Evolutionary conservation across 2,888 invertebrate genomes (phyloP).

Genomic region (Tiliacea citrago): DNA sequence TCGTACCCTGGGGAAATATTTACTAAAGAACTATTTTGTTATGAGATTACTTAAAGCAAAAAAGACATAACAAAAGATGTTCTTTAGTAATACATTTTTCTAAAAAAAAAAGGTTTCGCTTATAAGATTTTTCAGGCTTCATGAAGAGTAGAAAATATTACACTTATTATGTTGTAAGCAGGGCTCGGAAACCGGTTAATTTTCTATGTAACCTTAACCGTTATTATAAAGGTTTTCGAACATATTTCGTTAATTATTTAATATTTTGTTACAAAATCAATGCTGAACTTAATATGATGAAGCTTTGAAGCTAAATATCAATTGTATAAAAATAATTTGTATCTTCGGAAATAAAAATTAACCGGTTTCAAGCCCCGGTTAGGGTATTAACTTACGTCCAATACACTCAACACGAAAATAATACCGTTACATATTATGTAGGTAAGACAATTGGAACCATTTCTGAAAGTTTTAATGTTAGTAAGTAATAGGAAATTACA

Average conservation of each 20-base stretch:
- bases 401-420: not conserved
- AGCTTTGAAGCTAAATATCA: no score
- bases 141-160: not conserved
- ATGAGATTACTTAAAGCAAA: not conserved
- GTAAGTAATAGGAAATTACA: not conserved
- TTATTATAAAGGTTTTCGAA: no score
- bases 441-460: not conserved
- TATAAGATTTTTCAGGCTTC: not conserved
- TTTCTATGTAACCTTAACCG: no score
- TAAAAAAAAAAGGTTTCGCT: not conserved
- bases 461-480: not conserved
- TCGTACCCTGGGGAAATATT: not conserved
- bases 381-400: not conserved
- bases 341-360: no score
- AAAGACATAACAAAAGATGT: not conserved
- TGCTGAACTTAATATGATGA: no score
- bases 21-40: conserved; percentile 6
- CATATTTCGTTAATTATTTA: no score
- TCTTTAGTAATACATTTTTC: not conserved
- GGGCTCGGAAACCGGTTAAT: no score
- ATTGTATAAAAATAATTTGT: no score
- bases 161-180: not conserved
- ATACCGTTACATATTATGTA: not conserved
- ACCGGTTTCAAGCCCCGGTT: no score
- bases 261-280: no score